A percentile compares a stretch with the other conserved stretches of the same genome.
Evolutionary conservation across 2,888 invertebrate species (phyloP).

Genomic region (Teinopalpus imperialis): DNA sequence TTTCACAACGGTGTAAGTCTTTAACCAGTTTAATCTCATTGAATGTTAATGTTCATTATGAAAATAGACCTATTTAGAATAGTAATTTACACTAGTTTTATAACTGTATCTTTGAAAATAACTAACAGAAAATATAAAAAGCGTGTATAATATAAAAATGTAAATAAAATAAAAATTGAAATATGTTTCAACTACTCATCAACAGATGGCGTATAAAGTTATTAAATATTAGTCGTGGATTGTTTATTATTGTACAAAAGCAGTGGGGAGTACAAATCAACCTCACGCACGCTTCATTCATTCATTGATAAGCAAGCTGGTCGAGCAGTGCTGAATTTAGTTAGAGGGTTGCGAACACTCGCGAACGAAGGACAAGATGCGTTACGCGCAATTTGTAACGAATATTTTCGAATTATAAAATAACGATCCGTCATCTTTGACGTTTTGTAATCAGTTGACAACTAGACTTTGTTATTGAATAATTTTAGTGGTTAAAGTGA

Average conservation of each 20-base stretch:
- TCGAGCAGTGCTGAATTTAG: conserved; percentile 1
- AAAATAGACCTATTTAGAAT: no score
- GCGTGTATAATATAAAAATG: no score
- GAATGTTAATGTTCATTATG: no score
- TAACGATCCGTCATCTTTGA: conserved; percentile 22
- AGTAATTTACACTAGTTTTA: no score
- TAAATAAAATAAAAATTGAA: no score
- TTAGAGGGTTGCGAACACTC: conserved; percentile 6
- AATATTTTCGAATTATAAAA: conserved; percentile 23
- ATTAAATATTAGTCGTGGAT: background rate
- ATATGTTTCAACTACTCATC: conserved; percentile 7
- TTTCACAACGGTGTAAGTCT: no score
- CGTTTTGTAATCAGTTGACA: conserved; percentile 1
- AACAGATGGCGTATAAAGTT: background rate
- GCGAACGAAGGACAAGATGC: conserved; percentile 16
- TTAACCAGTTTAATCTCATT: no score
- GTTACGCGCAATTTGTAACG: conserved; percentile 17
- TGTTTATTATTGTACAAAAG: conserved; percentile 12
- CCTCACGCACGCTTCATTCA: conserved; percentile 24
- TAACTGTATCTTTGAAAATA: no score
- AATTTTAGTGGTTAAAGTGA: conserved; percentile 20
- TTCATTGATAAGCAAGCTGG: conserved; percentile 24
- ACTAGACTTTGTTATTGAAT: conserved; percentile 1
- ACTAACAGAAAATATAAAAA: no score
- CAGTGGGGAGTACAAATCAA: conserved; percentile 23